A percentile compares a stretch with the other conserved stretches of the same genome.
Conservation (phyloP, 2,797 vertebrate species). For the Cephalopachus bancanus region DNA sequence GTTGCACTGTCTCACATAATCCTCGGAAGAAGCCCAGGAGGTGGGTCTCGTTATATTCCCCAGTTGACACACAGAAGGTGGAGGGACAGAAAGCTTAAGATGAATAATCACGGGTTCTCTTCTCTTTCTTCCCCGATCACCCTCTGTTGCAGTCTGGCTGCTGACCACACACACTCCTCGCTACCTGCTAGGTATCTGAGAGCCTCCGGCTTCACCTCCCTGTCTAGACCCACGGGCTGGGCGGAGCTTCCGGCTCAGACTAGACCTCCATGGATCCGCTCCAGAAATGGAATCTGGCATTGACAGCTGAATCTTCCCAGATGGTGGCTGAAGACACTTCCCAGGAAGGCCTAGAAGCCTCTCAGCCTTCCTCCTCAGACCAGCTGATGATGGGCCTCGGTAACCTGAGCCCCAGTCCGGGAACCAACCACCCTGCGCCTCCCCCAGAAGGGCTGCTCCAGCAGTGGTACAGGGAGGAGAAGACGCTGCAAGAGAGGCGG, state of each 20-base stretch:
- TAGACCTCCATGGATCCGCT: conserved; percentile 26
- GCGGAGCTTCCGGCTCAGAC: background rate
- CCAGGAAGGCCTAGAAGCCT: background rate
- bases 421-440: background rate
- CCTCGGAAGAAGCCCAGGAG: background rate
- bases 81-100: background rate
- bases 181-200: background rate
- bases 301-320: background rate
- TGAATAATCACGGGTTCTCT: background rate
- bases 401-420: background rate
- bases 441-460: conserved; percentile 27
- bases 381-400: background rate
- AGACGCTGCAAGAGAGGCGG: background rate
- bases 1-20: background rate
- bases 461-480: conserved; percentile 5
- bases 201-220: background rate
- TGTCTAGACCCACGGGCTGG: background rate
- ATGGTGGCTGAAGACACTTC: background rate
- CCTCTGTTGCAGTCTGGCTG: conserved; percentile 37
- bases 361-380: background rate
- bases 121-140: background rate
- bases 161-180: background rate
- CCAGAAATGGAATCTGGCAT: background rate
- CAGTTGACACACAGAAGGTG: background rate
- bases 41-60: background rate